Evolutionary conservation across 2,888 invertebrate species (phyloP).

Genomic region (Augochlorella aurata): DNA sequence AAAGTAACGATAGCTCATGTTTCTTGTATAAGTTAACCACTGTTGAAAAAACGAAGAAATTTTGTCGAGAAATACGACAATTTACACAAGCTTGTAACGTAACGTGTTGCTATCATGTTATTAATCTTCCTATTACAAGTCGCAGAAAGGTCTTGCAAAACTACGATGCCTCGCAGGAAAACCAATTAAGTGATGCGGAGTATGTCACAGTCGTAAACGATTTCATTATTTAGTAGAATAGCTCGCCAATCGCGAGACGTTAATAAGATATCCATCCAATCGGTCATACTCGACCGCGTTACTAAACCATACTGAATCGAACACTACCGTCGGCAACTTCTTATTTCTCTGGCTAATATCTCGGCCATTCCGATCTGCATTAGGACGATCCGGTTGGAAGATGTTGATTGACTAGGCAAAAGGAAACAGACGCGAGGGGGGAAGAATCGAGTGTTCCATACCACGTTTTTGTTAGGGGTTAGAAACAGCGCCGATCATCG

Average conservation of each 20-base stretch:
- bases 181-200: too few relatives aligned
- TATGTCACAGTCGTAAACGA: not conserved
- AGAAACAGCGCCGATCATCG: conserved; percentile 73
- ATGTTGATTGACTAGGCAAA: conserved; percentile 17
- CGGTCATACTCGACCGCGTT: too few relatives aligned
- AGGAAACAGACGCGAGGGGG: conserved; percentile 12
- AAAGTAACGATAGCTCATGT: too few relatives aligned
- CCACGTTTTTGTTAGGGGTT: conserved; percentile 38
- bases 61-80: too few relatives aligned
- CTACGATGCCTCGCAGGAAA: too few relatives aligned
- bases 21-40: too few relatives aligned
- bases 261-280: not conserved
- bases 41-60: too few relatives aligned
- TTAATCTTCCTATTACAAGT: too few relatives aligned
- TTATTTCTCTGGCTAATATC: not conserved
- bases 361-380: conserved; percentile 28
- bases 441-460: not conserved
- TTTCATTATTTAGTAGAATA: conserved; percentile 33
- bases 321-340: not conserved
- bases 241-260: not conserved
- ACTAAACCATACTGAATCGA: too few relatives aligned
- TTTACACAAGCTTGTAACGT: too few relatives aligned
- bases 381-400: conserved; percentile 1
- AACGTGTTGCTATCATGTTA: too few relatives aligned
- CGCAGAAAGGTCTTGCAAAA: too few relatives aligned